Evolutionary conservation across 2,888 invertebrate species (phyloP).

Genomic region (Apamea epomidion): DNA sequence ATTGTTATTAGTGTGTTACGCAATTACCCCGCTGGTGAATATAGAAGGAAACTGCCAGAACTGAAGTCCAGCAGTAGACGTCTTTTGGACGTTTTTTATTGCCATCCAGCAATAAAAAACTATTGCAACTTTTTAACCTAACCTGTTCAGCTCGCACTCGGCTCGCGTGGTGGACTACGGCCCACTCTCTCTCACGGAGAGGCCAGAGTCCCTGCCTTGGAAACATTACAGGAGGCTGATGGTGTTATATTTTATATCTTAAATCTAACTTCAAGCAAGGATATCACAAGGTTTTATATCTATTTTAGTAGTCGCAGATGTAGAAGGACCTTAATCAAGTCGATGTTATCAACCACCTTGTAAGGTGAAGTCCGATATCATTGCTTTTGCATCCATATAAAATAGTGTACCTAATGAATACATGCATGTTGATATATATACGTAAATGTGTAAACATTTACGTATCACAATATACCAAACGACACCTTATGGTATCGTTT

Average conservation of each 20-base stretch:
- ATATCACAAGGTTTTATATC: conserved; percentile 14
- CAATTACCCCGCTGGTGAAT: not conserved
- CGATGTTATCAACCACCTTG: conserved; percentile 51
- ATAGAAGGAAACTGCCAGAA: not conserved
- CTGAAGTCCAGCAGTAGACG: not conserved
- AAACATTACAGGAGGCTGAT: not conserved
- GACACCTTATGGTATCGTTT: not conserved
- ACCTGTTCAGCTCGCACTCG: not conserved
- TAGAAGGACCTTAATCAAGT: conserved; percentile 21
- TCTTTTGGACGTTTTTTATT: not conserved
- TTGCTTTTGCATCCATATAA: conserved; percentile 56
- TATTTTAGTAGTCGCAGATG: conserved; percentile 42
- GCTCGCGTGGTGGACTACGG: not conserved
- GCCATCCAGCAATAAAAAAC: no score
- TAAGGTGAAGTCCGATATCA: conserved; percentile 44
- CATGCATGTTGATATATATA: conserved; percentile 23
- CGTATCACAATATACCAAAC: no score
- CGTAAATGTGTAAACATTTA: no score
- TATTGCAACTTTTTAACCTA: not conserved
- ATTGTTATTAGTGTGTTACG: not conserved
- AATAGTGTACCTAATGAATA: conserved; percentile 38
- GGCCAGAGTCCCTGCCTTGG: not conserved
- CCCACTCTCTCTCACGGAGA: not conserved
- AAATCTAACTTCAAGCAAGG: conserved; percentile 5
- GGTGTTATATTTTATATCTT: not conserved